Evolutionary conservation across 1,140 invertebrate species (phyloP).

Genomic region (Leptinotarsa lineolata): DNA sequence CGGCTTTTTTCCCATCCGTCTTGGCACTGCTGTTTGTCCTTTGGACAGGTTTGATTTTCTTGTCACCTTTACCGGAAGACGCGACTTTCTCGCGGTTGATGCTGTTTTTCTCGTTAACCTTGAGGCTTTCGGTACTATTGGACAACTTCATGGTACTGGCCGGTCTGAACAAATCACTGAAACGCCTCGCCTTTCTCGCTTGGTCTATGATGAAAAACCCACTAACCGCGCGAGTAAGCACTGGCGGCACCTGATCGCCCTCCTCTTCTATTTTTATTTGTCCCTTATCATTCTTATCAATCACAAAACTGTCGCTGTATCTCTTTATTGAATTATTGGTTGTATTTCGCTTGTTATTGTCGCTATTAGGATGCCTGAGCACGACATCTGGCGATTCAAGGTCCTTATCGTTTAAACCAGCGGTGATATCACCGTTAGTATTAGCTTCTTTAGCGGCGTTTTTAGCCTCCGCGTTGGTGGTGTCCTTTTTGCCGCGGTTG

Average conservation of each 20-base stretch:
- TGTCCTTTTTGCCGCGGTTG: slow-evolving; percentile 32
- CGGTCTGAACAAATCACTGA: slow-evolving; percentile 51
- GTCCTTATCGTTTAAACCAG: slow-evolving; percentile 20
- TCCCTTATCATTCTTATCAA: slow-evolving; percentile 41
- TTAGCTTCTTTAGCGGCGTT: neutral
- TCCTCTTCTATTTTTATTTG: slow-evolving; percentile 31
- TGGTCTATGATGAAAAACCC: slow-evolving; percentile 48
- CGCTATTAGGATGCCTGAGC: slow-evolving; percentile 33
- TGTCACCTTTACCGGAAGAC: slow-evolving; percentile 14
- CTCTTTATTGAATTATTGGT: slow-evolving; percentile 43
- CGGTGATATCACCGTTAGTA: slow-evolving; percentile 21
- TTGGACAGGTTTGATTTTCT: slow-evolving; percentile 9
- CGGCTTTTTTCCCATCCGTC: neutral
- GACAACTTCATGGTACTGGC: slow-evolving; percentile 35
- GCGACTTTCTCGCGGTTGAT: slow-evolving; percentile 32
- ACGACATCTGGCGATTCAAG: slow-evolving; percentile 38
- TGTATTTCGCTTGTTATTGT: slow-evolving; percentile 21
- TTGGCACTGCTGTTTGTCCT: slow-evolving; percentile 27
- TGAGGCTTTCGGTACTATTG: slow-evolving; percentile 35
- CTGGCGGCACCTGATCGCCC: slow-evolving; percentile 32
- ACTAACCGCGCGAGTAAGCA: slow-evolving; percentile 45
- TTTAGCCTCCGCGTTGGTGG: neutral
- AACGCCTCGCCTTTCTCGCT: slow-evolving; percentile 46
- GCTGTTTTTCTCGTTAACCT: slow-evolving; percentile 21
- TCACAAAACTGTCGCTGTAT: slow-evolving; percentile 54